phyloP scores from a whole-genome alignment of 2,113 vertebrate genomes.

The mouse (Mus musculus) region GRCm39 chr10:82587001-82587500 shows the following conservation, averaged over 20 bases:
- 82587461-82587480: neutral
- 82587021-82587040: neutral
- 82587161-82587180: neutral
- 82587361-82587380: constrained; percentile 44
- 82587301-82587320: constrained; percentile 72
- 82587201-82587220: constrained; percentile 90
- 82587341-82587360: constrained; percentile 22
- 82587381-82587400: neutral
- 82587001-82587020: neutral
- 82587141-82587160: neutral
- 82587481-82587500: constrained; percentile 22
- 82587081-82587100: neutral
- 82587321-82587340: neutral
- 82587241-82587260: constrained; percentile 93
- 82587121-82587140: neutral
- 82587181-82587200: too few relatives aligned
- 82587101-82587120: neutral
- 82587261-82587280: constrained; percentile 92
- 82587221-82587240: constrained; percentile 96
- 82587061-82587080: neutral
- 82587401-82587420: constrained; percentile 48
- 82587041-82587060: neutral
- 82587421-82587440: neutral
- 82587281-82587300: constrained; percentile 99
- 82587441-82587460: neutral